A percentile compares a stretch with the other conserved stretches of the same genome.
Conservation (phyloP, 2,113 vertebrate genomes). For the Prochilodus magdalenae region DNA sequence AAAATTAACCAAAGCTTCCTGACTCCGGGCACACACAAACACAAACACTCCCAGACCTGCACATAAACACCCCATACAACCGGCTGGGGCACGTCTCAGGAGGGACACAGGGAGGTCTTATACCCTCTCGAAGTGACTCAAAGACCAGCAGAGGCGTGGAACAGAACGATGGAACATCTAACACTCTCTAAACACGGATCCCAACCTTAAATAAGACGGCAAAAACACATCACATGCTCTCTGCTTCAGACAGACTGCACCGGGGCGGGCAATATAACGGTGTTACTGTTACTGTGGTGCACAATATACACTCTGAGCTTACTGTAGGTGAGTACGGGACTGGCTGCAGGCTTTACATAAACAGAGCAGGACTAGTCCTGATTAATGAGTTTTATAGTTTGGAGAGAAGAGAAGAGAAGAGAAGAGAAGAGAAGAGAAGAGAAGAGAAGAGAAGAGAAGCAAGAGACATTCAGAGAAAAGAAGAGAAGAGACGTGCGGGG, state of each 20-base stretch:
- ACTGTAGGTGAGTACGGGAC: too few species aligned
- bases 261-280: too few species aligned
- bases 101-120: slow-evolving; percentile 34
- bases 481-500: too few species aligned
- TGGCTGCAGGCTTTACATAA: too few species aligned
- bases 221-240: slow-evolving; percentile 9
- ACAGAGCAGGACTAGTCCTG: too few species aligned
- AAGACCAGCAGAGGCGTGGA: slow-evolving; percentile 39
- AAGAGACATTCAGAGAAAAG: too few species aligned
- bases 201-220: neutral
- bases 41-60: slow-evolving; percentile 13
- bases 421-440: too few species aligned
- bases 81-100: neutral
- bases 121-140: slow-evolving; percentile 43
- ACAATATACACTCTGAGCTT: too few species aligned
- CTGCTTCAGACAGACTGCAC: neutral
- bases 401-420: too few species aligned
- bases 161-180: slow-evolving; percentile 34
- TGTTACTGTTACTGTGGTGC: too few species aligned
- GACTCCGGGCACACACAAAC: slow-evolving; percentile 22
- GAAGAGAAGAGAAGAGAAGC: too few species aligned
- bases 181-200: neutral
- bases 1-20: slow-evolving; percentile 14
- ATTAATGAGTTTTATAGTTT: too few species aligned
- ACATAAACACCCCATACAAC: slow-evolving; percentile 12